Conservation (phyloP, 2,113 vertebrate genomes). For the Montifringilla adamsi region DNA sequence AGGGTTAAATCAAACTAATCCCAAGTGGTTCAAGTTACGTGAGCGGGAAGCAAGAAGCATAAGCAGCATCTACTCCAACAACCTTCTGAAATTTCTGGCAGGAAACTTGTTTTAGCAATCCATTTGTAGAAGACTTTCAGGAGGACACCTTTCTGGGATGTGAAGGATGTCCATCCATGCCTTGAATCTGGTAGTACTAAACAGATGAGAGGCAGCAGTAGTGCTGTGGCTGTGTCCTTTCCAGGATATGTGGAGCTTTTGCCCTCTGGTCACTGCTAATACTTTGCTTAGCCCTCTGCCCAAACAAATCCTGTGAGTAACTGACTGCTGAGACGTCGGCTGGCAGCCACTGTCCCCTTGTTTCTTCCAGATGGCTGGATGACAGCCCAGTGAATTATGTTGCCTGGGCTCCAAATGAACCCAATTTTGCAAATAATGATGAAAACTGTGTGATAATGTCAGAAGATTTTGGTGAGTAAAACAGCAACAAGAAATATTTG, state of each 20-base stretch:
- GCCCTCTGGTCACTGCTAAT: not conserved
- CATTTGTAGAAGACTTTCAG: not conserved
- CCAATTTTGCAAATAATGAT: constrained; percentile 80
- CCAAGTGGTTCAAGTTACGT: not conserved
- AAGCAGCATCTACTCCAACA: not conserved
- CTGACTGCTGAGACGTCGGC: not conserved
- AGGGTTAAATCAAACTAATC: not conserved
- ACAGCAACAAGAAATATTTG: not conserved
- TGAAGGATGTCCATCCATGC: not conserved
- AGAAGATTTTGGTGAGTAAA: constrained; percentile 75
- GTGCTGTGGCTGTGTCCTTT: not conserved
- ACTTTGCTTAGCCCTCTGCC: not conserved
- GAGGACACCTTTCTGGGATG: not conserved
- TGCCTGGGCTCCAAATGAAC: constrained; percentile 81
- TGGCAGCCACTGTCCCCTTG: not conserved
- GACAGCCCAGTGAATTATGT: constrained; percentile 76
- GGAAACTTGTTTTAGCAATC: not conserved
- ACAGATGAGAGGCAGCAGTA: not conserved
- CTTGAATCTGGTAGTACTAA: not conserved
- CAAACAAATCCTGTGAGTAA: not conserved
- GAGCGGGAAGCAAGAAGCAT: not conserved
- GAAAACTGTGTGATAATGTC: constrained; percentile 84
- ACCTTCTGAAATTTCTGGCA: not conserved
- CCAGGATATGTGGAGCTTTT: not conserved
- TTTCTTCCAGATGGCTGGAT: constrained; percentile 79